Base-by-base conservation (phyloP, 2,113 vertebrate species). In the Argyrosomus japonicus region DNA sequence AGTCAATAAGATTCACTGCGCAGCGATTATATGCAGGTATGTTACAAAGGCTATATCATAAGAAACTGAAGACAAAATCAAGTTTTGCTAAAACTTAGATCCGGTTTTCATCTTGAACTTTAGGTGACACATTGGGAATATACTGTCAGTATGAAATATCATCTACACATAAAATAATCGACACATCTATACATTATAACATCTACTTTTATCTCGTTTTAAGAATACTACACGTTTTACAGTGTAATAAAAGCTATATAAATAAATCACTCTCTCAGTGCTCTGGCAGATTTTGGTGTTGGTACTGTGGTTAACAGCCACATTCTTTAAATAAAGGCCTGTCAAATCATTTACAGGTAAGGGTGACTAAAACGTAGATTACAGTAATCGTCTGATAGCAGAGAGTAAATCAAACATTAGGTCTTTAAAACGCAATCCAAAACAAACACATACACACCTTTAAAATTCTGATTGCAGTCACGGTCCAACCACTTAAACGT, bases 341-440 rank as follows among this genome's bases (percentile, higher is more conserved):
- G 57, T 32, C 60, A 77, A 84, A 74, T 69, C 21, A 45, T 29
- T 53, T 63, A 51, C 29, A 81, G 50, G 0, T 4, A 36, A 60
- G 36, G 45, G 61, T 47, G 36, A 54, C 0, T 50, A 18, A 43
- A 72, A 62, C 12, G n/a, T 4, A 0, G 76, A 87, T 82, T 80
- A 63, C 47, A 48, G 13, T 58, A 0, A 79, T 85, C 68, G 14
- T 13, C 23, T 60, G 62, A 74, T 63, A 88, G 15, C 6, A 1
- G 4, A 23, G 12, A 64, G 3, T 9, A 51, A 80, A 75, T 0
- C 74, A 81, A 85, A 78, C 78, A 61, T 23, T 3, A 65, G 27
- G 60, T 32, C 36, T 58, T 75, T 78, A 75, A 82, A 62, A 40
- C 2, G 14, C 81, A 84, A 86, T 82, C 68, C 48, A 62, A 79